Base-by-base conservation (phyloP, 2,797 vertebrate genomes). In the Myotis planiceps region DNA sequence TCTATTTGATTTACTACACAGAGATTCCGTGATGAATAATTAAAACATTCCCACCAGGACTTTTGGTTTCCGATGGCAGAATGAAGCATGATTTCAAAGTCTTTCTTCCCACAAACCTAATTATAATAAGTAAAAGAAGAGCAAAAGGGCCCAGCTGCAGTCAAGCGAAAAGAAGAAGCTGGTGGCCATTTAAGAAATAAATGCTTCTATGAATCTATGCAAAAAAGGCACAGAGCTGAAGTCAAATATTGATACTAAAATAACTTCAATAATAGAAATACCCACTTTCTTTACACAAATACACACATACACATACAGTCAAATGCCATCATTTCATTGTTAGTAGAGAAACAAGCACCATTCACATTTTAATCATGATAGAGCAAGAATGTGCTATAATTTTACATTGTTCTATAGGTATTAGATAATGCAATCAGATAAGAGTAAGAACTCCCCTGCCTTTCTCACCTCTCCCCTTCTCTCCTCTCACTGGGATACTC, bases 31-130 rank as follows among this genome's bases (percentile, higher is more conserved):
- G 15, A 96, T 93, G 88, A 96, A 94, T 96, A 88, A 97, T 96
- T 97, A 95, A 95, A 96, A 95, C 45, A 90, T 82, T 69, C 81
- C 87, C 90, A 85, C 34, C 68, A 97, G 94, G 92, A 90, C 42
- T 90, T 88, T 82, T 92, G 42, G 29, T 85, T 96, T 95, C 81
- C 74, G 51, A 88, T 90, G 76, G 81, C 88, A 94, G 72, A 93
- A 93, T 84, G 88, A 94, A 94, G 42, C 63, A 89, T 58, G 63
- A 82, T 82, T 94, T 42, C 45, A 84, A 93, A 93, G 79, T 75
- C 25, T 82, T 88, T 10, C 71, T 93, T 85, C 45, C 72, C 45
- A 75, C 25, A 95, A 72, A 88, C 55, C 71, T 95, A 94, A 87
- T 92, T 93, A 82, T 53, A 88, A n/a, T 45, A 84, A 96, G 82